A percentile compares a stretch with the other conserved stretches of the same genome.
Conservation (phyloP, 2,888 invertebrate genomes). For the Maniola hyperantus region DNA sequence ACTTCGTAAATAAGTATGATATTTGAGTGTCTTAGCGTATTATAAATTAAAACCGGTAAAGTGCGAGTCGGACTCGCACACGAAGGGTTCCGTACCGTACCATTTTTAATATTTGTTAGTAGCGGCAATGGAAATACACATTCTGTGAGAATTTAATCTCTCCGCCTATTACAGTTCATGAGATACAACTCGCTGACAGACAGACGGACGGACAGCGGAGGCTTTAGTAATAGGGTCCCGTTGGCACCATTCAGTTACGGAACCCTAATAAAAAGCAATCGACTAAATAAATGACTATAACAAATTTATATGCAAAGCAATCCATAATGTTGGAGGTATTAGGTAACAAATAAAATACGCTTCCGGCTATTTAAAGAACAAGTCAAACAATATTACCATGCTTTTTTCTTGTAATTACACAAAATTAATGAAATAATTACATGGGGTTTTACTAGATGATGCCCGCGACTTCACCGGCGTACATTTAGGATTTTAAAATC, state of each 20-base stretch:
- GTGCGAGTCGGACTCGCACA: too few relatives aligned
- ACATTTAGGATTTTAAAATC: too few relatives aligned
- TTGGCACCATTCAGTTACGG: too few relatives aligned
- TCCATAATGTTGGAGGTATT: background rate
- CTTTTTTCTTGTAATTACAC: background rate
- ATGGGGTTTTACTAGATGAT: background rate
- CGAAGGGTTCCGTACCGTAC: too few relatives aligned
- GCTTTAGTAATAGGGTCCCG: too few relatives aligned
- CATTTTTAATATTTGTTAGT: too few relatives aligned
- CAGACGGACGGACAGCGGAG: too few relatives aligned
- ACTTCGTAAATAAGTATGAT: background rate
- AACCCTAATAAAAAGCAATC: background rate
- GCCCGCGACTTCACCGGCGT: too few relatives aligned
- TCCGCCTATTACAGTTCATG: too few relatives aligned
- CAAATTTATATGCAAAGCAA: background rate
- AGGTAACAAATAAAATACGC: background rate
- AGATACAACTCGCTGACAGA: too few relatives aligned
- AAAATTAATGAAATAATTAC: background rate
- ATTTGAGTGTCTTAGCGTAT: background rate
- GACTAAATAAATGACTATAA: slow-evolving; percentile 2
- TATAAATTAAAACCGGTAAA: slow-evolving; percentile 8
- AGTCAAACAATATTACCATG: background rate
- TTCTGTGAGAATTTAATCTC: too few relatives aligned
- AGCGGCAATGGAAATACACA: too few relatives aligned
- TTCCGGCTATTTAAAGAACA: slow-evolving; percentile 1